Percentiles rank a stretch among this genome's conserved stretches.
phyloP scores from a whole-genome alignment of 2,888 invertebrate genomes.

The Drosophila mettleri region DNA sequence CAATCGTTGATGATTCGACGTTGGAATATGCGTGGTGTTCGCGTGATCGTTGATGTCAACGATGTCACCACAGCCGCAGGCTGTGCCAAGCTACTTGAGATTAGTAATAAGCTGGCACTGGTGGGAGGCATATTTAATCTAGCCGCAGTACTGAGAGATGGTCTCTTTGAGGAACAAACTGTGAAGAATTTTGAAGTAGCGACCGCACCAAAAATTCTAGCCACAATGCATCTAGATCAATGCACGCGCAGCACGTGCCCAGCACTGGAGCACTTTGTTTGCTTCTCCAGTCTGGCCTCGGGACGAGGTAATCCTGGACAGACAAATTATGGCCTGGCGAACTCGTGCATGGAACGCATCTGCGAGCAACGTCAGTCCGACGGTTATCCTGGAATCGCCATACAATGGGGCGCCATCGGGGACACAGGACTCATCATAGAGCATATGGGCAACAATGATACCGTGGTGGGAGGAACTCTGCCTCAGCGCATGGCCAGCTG shows the following conservation, averaged over 20 bases:
- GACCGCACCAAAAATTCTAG: slow-evolving; percentile 93
- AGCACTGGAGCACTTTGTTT: slow-evolving; percentile 95
- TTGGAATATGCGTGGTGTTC: slow-evolving; percentile 88
- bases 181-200: slow-evolving; percentile 92
- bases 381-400: slow-evolving; percentile 94
- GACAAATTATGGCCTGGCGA: slow-evolving; percentile 98
- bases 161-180: slow-evolving; percentile 93
- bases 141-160: slow-evolving; percentile 95
- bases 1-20: slow-evolving; percentile 93
- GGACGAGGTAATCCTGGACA: slow-evolving; percentile 98
- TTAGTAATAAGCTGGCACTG: slow-evolving; percentile 88
- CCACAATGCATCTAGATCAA: slow-evolving; percentile 92
- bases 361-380: slow-evolving; percentile 93
- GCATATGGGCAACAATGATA: slow-evolving; percentile 94
- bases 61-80: slow-evolving; percentile 88
- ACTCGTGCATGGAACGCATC: slow-evolving; percentile 98
- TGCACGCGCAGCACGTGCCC: slow-evolving; percentile 92
- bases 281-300: slow-evolving; percentile 97
- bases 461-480: slow-evolving; percentile 96
- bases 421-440: slow-evolving; percentile 97
- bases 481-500: slow-evolving; percentile 98
- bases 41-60: slow-evolving; percentile 88
- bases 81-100: slow-evolving; percentile 87
- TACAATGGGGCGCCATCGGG: slow-evolving; percentile 99
- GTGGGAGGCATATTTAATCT: slow-evolving; percentile 97